These are phyloP conservation scores for Camponotus pennsylvanicus DNA, from an alignment of 1,140 invertebrate genomes.

Conservation along the genomic window DNA sequence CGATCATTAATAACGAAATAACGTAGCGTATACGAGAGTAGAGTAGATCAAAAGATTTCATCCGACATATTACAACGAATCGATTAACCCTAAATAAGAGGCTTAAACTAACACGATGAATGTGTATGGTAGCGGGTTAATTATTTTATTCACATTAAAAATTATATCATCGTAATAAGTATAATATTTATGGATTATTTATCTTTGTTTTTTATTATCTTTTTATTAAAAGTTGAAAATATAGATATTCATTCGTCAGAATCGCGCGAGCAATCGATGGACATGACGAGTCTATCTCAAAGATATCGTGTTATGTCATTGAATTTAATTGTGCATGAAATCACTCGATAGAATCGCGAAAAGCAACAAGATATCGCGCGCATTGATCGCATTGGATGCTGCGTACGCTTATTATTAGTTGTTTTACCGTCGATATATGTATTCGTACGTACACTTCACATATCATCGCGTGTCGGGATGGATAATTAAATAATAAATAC, in stretches of 20 bases:
- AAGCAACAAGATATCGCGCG: constrained; percentile 9
- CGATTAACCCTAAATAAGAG: not conserved
- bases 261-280: not conserved
- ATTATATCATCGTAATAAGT: not conserved
- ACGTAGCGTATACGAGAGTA: not conserved
- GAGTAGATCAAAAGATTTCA: not conserved
- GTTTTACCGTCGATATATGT: constrained; percentile 46
- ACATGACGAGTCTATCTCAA: not conserved
- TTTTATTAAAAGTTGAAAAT: not conserved
- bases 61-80: not conserved
- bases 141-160: constrained; percentile 8
- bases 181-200: not conserved
- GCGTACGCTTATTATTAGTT: constrained; percentile 36
- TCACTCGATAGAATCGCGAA: not conserved
- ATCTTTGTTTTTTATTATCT: not conserved
- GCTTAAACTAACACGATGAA: not conserved
- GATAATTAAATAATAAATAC: constrained; percentile 67
- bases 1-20: not conserved
- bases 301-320: not conserved
- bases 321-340: not conserved
- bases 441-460: not conserved
- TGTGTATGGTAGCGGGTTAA: not conserved
- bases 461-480: constrained; percentile 24
- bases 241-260: not conserved
- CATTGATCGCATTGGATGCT: not conserved